Conservation (phyloP, 1,140 invertebrate species). For the Drosophila trapezifrons region DNA sequence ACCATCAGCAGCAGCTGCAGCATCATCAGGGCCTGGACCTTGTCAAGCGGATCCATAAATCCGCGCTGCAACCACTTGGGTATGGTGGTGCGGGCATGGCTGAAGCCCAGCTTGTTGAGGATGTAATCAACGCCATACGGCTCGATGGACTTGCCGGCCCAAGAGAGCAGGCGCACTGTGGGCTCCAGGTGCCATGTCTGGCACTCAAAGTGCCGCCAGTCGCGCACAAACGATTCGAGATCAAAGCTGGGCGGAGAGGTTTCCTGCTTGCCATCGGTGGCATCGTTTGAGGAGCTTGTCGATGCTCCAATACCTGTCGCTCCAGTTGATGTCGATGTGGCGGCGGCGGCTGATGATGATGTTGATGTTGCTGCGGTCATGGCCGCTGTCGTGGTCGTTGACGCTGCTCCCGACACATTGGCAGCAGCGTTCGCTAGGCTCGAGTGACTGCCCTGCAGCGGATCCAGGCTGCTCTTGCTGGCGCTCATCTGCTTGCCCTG, state of each 20-base stretch:
- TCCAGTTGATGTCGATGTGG: conserved; percentile 20
- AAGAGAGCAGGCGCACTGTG: conserved; percentile 96
- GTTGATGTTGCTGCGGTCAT: conserved; percentile 28
- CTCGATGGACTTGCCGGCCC: conserved; percentile 98
- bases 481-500: conserved; percentile 66
- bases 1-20: conserved; percentile 87
- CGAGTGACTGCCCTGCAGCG: conserved; percentile 69
- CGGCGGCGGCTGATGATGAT: background rate
- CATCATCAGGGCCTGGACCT: conserved; percentile 90
- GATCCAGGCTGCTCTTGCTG: conserved; percentile 71
- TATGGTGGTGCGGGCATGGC: conserved; percentile 98
- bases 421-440: conserved; percentile 51
- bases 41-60: conserved; percentile 97
- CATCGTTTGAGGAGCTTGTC: conserved; percentile 27
- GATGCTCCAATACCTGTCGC: conserved; percentile 22
- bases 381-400: conserved; percentile 18
- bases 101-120: conserved; percentile 97
- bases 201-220: conserved; percentile 96
- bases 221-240: conserved; percentile 80
- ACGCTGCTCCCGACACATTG: conserved; percentile 20
- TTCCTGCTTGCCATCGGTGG: conserved; percentile 44
- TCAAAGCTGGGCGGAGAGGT: conserved; percentile 63
- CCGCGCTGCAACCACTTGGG: conserved; percentile 99
- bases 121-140: conserved; percentile 99
- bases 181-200: conserved; percentile 99